A percentile compares a stretch with the other conserved stretches of the same genome.
These are phyloP conservation scores for Anguilla rostrata DNA, from an alignment of 2,113 vertebrate species.

Conservation along the genomic window DNA sequence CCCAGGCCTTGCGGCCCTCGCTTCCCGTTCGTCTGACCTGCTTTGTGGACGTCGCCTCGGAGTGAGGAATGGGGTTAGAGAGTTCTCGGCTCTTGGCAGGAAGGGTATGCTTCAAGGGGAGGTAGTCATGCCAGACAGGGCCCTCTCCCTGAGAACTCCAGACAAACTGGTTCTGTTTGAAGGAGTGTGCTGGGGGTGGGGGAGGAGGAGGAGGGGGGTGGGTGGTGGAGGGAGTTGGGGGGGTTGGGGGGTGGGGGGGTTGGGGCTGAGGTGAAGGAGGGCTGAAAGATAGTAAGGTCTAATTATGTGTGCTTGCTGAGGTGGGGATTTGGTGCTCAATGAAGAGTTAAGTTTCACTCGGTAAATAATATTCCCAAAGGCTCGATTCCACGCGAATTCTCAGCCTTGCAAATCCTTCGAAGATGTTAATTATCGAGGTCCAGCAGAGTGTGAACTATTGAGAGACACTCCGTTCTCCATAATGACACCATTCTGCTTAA, in stretches of 20 bases:
- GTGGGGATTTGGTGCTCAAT: not conserved
- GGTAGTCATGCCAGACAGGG: not conserved
- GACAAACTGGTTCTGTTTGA: constrained; percentile 5
- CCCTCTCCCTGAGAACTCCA: not conserved
- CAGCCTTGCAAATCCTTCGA: not conserved
- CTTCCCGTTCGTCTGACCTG: not conserved
- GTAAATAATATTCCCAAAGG: not conserved
- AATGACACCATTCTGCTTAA: not conserved
- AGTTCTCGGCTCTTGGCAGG: no score
- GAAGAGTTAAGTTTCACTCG: constrained; percentile 16
- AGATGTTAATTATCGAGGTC: not conserved
- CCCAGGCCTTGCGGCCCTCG: not conserved
- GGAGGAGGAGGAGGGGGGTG: not conserved
- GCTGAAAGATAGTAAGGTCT: not conserved
- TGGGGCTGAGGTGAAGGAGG: not conserved
- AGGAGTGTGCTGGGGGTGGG: not conserved
- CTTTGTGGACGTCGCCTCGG: not conserved
- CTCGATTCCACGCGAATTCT: not conserved
- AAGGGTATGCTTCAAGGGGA: not conserved
- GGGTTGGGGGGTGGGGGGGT: not conserved
- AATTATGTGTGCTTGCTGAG: not conserved
- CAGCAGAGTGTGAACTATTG: not conserved
- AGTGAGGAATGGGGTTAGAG: not conserved
- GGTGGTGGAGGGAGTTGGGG: not conserved
- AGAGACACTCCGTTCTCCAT: not conserved